Conservation (phyloP, 2,797 vertebrate species). For the Anableps anableps region DNA sequence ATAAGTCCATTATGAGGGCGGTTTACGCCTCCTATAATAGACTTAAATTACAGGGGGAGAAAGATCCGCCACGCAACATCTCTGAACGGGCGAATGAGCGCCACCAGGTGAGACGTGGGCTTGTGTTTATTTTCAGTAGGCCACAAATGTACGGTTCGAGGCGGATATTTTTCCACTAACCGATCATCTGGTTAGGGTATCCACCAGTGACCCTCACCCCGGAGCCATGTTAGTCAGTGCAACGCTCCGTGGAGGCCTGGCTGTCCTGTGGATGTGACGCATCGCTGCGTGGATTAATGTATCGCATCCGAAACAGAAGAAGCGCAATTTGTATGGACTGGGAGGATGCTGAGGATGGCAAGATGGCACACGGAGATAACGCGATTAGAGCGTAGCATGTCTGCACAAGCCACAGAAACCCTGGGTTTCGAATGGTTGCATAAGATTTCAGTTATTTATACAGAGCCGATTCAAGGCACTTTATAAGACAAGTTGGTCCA, state of each 20-base stretch:
- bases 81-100: slow-evolving; percentile 32
- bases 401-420: slow-evolving; percentile 4
- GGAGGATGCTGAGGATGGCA: slow-evolving; percentile 38
- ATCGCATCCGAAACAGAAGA: slow-evolving; percentile 6
- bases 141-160: background rate
- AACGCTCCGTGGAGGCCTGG: slow-evolving; percentile 20
- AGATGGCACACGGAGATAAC: slow-evolving; percentile 54
- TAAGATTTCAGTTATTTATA: background rate
- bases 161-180: background rate
- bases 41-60: slow-evolving; percentile 46
- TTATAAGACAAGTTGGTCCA: background rate
- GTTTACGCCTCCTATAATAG: slow-evolving; percentile 58
- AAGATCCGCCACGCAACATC: slow-evolving; percentile 31
- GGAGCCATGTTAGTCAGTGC: slow-evolving; percentile 14
- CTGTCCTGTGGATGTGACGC: slow-evolving; percentile 51
- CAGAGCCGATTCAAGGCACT: background rate
- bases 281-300: slow-evolving; percentile 24
- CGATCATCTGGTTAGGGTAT: slow-evolving; percentile 1
- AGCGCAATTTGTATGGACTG: slow-evolving; percentile 32
- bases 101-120: slow-evolving; percentile 60
- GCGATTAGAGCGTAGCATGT: slow-evolving; percentile 8
- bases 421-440: background rate
- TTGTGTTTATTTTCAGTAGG: slow-evolving; percentile 26
- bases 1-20: slow-evolving; percentile 24
- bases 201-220: slow-evolving; percentile 29